A percentile compares a stretch with the other conserved stretches of the same genome.
Evolutionary conservation across 1,140 invertebrate genomes (phyloP).

Genomic region (Medauroidea extradentata): DNA sequence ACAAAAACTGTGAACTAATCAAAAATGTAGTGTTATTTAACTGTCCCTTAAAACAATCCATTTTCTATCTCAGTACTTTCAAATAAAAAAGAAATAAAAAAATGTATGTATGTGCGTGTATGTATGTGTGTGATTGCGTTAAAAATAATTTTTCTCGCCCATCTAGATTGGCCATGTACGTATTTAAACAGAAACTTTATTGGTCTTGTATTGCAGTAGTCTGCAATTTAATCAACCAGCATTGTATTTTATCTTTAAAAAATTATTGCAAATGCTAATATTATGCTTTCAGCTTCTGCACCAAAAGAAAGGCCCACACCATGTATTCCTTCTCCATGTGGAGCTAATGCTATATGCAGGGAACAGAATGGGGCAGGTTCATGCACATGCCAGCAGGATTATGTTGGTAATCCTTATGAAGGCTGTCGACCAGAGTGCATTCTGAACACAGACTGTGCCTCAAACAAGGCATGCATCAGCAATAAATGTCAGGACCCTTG

Average conservation of each 20-base stretch:
- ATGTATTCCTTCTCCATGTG: conserved; percentile 65
- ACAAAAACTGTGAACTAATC: too few species aligned
- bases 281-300: background rate
- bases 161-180: too few species aligned
- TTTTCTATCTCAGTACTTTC: too few species aligned
- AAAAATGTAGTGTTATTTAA: too few species aligned
- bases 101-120: too few species aligned
- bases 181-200: too few species aligned
- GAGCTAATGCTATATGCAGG: conserved; percentile 63
- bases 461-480: conserved; percentile 46
- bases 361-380: conserved; percentile 60
- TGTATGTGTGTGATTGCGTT: too few species aligned
- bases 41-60: too few species aligned
- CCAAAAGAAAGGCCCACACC: conserved; percentile 37
- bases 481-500: conserved; percentile 53
- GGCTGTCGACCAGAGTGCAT: conserved; percentile 56
- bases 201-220: conserved; percentile 15
- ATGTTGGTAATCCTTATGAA: conserved; percentile 60
- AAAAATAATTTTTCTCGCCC: too few species aligned
- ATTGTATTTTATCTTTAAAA: conserved; percentile 23
- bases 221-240: conserved; percentile 20
- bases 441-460: conserved; percentile 58
- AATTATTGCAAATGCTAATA: background rate
- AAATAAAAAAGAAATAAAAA: too few species aligned
- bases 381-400: conserved; percentile 60